Conservation (phyloP, 2,797 vertebrate genomes). For the Gorsachius magnificus region DNA sequence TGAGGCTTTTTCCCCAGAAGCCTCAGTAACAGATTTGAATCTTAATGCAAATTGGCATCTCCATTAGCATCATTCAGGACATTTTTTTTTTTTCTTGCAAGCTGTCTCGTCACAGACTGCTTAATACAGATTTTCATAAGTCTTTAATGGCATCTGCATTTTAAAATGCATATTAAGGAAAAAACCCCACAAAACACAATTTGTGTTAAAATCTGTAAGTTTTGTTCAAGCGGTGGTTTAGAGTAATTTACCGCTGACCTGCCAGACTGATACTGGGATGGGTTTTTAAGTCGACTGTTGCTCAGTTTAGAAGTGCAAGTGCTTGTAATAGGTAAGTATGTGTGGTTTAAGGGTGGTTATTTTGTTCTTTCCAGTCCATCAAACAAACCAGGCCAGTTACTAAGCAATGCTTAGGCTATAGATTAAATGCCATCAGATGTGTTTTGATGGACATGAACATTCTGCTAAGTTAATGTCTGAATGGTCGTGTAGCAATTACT, state of each 20-base stretch:
- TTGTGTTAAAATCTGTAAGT: background rate
- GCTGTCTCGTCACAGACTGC: background rate
- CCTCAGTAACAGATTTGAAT: background rate
- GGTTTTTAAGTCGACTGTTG: background rate
- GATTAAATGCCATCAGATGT: background rate
- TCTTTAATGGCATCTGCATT: background rate
- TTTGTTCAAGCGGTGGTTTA: background rate
- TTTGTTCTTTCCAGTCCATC: background rate
- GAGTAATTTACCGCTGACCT: background rate
- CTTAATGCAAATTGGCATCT: constrained; percentile 1
- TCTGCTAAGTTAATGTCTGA: background rate
- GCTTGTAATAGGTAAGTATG: background rate
- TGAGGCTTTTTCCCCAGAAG: background rate
- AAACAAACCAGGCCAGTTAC: background rate
- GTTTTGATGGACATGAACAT: background rate
- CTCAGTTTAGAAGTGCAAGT: background rate
- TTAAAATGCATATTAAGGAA: background rate
- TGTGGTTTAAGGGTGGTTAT: background rate
- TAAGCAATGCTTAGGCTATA: background rate
- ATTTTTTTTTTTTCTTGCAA: background rate
- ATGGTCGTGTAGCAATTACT: background rate
- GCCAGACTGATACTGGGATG: background rate
- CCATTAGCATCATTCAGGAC: background rate
- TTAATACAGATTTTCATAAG: background rate
- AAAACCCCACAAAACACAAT: background rate